Base-by-base conservation (phyloP, 2,888 invertebrate species). In the Cerceris rybyensis region DNA sequence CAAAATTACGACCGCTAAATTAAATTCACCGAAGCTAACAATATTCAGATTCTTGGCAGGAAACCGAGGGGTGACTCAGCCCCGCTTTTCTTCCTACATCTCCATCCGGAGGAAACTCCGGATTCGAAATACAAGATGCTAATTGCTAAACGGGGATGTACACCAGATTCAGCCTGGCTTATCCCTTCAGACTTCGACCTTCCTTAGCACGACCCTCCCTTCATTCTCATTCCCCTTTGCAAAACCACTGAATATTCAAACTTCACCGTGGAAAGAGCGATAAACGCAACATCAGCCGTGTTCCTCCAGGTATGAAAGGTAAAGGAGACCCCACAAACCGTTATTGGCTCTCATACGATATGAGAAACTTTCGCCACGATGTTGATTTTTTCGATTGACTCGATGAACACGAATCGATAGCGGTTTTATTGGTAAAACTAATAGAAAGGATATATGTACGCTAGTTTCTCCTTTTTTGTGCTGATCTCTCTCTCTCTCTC, bases 81-180 rank as follows among this genome's bases (percentile, higher is more conserved):
- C 71, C 82, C 60, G 43, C 69, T 59, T 76, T 82, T 77, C 82
- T 82, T 81, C 77, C 78, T 61, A 72, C 75, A 81, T 69, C 78
- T 75, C 61, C 70, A 66, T 75, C 73, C 73, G 70, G 64, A 68
- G 81, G 86, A 83, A 87, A 83, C 82, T 67, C 77, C 65, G 72
- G 76, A 85, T 84, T 75, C 82, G 63, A 87, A 88, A 88, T 88
- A 88, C 86, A 87, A 88, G 84, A 88, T 85, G 86, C 83, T 88
- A 88, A 88, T 88, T 88, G 87, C 81, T 86, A 83, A 86, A 84
- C 83, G 80, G 75, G 82, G 85, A 86, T 81, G 84, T 87, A 86
- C 82, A 81, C 81, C 82, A 87, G 83, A 87, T 86, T 87, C 86
- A 78, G 80, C 75, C 81, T 63, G 75, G 87, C 81, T 87, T 88